Evolutionary conservation across 2,797 vertebrate species (phyloP).

Genomic region (Decapterus maruadsi): DNA sequence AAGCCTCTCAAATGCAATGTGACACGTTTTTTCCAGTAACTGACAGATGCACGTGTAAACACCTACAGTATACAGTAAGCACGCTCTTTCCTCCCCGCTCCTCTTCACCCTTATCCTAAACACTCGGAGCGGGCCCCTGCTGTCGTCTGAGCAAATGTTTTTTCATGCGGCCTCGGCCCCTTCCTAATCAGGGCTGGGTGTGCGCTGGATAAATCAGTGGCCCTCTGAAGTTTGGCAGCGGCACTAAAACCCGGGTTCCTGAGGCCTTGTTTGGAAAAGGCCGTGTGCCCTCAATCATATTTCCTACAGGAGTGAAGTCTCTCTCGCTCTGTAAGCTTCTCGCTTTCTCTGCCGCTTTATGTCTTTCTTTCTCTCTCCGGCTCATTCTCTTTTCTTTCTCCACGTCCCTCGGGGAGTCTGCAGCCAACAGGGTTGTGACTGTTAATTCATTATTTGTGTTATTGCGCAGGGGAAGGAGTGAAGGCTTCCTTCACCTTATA

Average conservation of each 20-base stretch:
- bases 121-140: conserved; percentile 57
- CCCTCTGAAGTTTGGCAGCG: conserved; percentile 83
- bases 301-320: conserved; percentile 75
- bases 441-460: conserved; percentile 85
- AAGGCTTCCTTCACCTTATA: conserved; percentile 71
- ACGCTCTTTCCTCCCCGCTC: background rate
- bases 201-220: conserved; percentile 82
- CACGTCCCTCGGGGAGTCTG: conserved; percentile 71
- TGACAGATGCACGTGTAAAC: conserved; percentile 10
- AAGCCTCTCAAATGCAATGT: conserved; percentile 22
- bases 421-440: conserved; percentile 74
- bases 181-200: conserved; percentile 79
- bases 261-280: conserved; percentile 79
- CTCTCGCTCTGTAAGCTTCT: conserved; percentile 57
- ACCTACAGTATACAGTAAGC: conserved; percentile 10
- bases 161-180: conserved; percentile 74
- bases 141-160: conserved; percentile 81
- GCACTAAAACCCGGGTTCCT: conserved; percentile 80
- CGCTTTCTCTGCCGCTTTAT: conserved; percentile 55
- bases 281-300: conserved; percentile 81
- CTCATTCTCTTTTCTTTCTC: conserved; percentile 58
- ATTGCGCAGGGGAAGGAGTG: conserved; percentile 71
- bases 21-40: conserved; percentile 12
- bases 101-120: conserved; percentile 40
- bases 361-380: conserved; percentile 59